These are phyloP conservation scores for Ictidomys tridecemlineatus DNA, from an alignment of 2,113 vertebrate species.

Conservation along the genomic window DNA sequence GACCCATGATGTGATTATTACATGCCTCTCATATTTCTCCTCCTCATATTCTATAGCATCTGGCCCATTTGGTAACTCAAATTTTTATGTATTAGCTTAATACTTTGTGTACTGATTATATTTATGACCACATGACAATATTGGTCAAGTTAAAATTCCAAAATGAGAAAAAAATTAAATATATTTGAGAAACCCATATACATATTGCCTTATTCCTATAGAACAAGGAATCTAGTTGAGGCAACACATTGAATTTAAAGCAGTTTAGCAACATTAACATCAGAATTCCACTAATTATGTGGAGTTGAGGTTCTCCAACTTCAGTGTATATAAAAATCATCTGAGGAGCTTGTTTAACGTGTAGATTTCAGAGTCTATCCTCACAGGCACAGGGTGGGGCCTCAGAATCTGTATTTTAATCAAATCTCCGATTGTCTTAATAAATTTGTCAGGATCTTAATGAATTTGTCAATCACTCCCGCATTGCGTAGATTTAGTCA, in stretches of 20 bases:
- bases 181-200: background rate
- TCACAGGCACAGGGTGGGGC: too few species aligned
- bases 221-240: background rate
- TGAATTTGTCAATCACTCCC: slow-evolving; percentile 18
- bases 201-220: slow-evolving; percentile 40
- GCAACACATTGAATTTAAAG: slow-evolving; percentile 27
- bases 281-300: background rate
- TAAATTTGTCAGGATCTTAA: background rate
- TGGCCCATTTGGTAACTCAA: background rate
- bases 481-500: too few species aligned
- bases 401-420: too few species aligned
- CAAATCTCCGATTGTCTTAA: too few species aligned
- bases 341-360: too few species aligned
- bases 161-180: slow-evolving; percentile 25
- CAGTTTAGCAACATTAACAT: slow-evolving; percentile 11
- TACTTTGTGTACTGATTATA: background rate
- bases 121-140: slow-evolving; percentile 9
- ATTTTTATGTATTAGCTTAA: background rate
- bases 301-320: too few species aligned
- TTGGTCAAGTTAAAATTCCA: slow-evolving; percentile 34
- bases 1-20: background rate
- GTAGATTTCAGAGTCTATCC: too few species aligned
- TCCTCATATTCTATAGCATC: background rate
- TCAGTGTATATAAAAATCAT: too few species aligned
- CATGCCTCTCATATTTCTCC: background rate